Conservation (phyloP, 2,113 vertebrate genomes). For the Muntiacus muntjak region DNA sequence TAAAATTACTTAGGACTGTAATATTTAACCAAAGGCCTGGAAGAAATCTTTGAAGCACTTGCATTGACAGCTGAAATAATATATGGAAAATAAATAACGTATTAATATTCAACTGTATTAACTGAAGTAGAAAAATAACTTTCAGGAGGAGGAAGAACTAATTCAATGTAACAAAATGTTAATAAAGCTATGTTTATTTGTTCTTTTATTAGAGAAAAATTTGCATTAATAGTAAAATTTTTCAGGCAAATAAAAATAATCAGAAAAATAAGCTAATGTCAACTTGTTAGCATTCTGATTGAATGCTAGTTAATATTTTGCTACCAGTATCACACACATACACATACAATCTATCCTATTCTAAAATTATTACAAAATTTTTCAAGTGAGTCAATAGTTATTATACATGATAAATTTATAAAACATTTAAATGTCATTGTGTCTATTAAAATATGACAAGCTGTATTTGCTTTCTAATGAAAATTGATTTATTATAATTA, state of each 20-base stretch:
- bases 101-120: background rate
- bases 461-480: background rate
- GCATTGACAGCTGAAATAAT: background rate
- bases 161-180: background rate
- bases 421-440: background rate
- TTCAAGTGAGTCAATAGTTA: background rate
- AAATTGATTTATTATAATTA: background rate
- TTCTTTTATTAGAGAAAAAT: background rate
- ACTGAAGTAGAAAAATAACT: background rate
- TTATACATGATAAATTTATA: background rate
- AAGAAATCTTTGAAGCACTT: background rate
- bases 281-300: background rate
- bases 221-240: background rate
- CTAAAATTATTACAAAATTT: background rate
- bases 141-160: accelerated
- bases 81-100: background rate
- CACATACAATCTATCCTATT: background rate
- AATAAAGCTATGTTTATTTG: background rate
- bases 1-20: background rate
- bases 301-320: background rate
- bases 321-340: background rate
- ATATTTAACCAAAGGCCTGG: background rate
- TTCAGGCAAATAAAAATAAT: background rate
- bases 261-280: background rate
- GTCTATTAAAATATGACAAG: background rate